These are phyloP conservation scores for Sarcophaga rosellei DNA, from an alignment of 2,888 invertebrate genomes.

Conservation along the genomic window DNA sequence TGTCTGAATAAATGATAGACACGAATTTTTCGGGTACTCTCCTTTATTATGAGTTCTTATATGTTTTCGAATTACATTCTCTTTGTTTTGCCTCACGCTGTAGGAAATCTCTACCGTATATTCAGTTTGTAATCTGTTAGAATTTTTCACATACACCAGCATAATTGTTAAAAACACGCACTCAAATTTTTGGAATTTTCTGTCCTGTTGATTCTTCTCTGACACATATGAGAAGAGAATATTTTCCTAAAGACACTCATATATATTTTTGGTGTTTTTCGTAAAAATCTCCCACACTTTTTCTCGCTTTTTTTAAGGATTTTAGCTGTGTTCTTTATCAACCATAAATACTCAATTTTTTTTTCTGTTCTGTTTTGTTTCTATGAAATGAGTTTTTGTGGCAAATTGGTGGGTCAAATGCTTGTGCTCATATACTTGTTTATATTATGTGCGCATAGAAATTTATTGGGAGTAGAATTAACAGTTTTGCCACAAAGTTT, in stretches of 20 bases:
- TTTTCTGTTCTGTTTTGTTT: neutral
- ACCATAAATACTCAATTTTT: neutral
- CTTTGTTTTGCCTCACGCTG: neutral
- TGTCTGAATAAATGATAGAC: too few relatives aligned
- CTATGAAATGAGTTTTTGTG: slow-evolving; percentile 39
- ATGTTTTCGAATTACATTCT: neutral
- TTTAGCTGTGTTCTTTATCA: too few relatives aligned
- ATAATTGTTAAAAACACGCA: slow-evolving; percentile 48
- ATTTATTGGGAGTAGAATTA: slow-evolving; percentile 2
- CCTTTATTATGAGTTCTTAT: neutral
- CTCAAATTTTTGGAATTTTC: slow-evolving; percentile 34
- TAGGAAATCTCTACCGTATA: neutral
- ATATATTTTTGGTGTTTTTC: neutral
- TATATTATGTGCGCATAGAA: neutral
- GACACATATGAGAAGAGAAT: slow-evolving; percentile 52
- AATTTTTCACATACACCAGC: slow-evolving; percentile 14
- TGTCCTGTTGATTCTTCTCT: slow-evolving; percentile 61
- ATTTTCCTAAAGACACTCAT: slow-evolving; percentile 32
- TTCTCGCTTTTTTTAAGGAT: neutral
- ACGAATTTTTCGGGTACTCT: too few relatives aligned
- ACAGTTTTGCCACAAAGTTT: slow-evolving; percentile 45
- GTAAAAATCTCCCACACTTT: slow-evolving; percentile 17
- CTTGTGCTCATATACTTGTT: neutral
- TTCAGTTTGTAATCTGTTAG: neutral
- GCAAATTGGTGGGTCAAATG: slow-evolving; percentile 3